A percentile compares a stretch with the other conserved stretches of the same genome.
Conservation (phyloP, 2,797 vertebrate genomes). For the Coilia nasus region DNA sequence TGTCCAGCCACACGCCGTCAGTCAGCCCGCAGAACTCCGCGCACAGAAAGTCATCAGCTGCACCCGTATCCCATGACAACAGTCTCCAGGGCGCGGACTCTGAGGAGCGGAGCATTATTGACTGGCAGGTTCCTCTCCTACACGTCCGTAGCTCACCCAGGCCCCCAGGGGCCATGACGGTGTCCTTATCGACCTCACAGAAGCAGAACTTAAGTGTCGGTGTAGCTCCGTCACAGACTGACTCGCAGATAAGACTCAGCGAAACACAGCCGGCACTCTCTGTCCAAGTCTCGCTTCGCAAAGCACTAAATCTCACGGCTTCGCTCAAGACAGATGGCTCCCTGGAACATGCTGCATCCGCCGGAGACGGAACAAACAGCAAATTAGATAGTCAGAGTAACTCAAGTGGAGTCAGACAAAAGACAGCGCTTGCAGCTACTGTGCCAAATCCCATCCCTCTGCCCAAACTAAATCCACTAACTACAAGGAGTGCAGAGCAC, state of each 20-base stretch:
- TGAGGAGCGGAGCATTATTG: no score
- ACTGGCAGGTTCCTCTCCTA: no score
- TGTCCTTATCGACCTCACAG: not conserved
- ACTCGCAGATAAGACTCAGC: no score
- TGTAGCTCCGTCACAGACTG: not conserved
- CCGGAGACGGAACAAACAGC: slow-evolving; percentile 35
- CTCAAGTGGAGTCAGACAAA: slow-evolving; percentile 36
- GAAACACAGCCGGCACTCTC: no score
- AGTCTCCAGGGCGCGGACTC: no score
- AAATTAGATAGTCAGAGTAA: slow-evolving; percentile 27
- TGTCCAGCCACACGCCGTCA: not conserved
- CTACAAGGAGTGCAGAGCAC: not conserved
- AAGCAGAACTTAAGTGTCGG: not conserved
- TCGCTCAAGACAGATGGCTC: slow-evolving; percentile 16
- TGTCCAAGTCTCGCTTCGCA: not conserved
- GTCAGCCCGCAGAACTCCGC: not conserved
- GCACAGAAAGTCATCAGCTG: not conserved
- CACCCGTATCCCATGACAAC: no score
- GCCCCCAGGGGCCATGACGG: not conserved
- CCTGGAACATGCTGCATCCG: slow-evolving; percentile 25
- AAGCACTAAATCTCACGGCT: not conserved
- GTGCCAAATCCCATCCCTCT: not conserved
- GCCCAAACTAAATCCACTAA: not conserved
- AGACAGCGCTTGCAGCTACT: not conserved
- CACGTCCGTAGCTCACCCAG: no score